Conservation (phyloP, 2,888 invertebrate species). For the Gandaritis pyraliata region DNA sequence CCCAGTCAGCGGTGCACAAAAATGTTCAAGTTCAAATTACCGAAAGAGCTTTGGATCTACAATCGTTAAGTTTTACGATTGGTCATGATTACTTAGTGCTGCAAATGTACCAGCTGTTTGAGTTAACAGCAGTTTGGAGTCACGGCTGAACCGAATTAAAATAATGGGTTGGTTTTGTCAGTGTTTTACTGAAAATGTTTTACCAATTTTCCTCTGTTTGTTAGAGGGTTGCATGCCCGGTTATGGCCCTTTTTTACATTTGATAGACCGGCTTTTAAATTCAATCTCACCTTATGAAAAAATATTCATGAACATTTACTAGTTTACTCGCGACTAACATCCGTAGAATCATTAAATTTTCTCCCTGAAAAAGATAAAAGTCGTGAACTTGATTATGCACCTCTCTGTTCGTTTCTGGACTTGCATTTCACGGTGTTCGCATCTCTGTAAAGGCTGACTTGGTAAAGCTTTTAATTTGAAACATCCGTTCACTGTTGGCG, state of each 20-base stretch:
- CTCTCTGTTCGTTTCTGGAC: neutral
- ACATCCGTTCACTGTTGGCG: constrained; percentile 23
- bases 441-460: constrained; percentile 28
- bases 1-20: constrained; percentile 2
- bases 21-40: constrained; percentile 44
- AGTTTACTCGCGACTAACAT: too few relatives aligned
- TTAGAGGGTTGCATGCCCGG: too few relatives aligned
- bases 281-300: too few relatives aligned
- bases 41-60: constrained; percentile 53
- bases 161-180: neutral
- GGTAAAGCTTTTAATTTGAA: constrained; percentile 40
- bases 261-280: too few relatives aligned
- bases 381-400: neutral
- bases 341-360: too few relatives aligned
- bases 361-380: neutral
- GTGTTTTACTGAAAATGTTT: neutral
- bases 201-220: neutral
- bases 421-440: constrained; percentile 20
- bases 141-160: constrained; percentile 1
- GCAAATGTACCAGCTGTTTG: constrained; percentile 29
- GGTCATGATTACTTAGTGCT: constrained; percentile 51
- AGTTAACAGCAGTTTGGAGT: constrained; percentile 21
- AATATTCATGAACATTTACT: too few relatives aligned
- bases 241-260: too few relatives aligned
- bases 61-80: constrained; percentile 58